phyloP scores from a whole-genome alignment of 2,113 vertebrate genomes.

The Tamias sibiricus region DNA sequence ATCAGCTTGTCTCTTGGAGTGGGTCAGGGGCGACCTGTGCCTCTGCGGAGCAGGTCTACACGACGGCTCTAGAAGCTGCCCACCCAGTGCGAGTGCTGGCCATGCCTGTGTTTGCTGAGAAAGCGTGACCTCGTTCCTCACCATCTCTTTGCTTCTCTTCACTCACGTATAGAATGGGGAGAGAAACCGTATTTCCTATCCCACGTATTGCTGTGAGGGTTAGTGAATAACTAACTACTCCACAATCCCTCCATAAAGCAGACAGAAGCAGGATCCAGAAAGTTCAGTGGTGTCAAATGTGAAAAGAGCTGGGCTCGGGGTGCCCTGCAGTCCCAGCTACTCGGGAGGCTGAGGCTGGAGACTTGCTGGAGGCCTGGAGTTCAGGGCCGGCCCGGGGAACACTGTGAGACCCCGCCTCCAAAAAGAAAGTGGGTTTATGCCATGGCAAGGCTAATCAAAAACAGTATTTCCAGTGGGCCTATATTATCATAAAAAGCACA shows the following conservation, averaged over 20 bases:
- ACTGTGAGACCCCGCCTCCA: no score
- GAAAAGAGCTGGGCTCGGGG: neutral
- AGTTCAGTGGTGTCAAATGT: neutral
- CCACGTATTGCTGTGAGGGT: neutral
- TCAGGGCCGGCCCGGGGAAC: neutral
- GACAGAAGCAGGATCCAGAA: neutral
- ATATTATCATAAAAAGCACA: neutral
- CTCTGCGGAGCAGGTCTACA: rapidly evolving
- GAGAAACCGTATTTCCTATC: neutral
- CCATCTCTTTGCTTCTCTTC: neutral
- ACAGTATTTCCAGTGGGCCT: neutral
- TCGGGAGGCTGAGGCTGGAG: neutral
- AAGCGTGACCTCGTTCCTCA: neutral
- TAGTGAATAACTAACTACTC: neutral
- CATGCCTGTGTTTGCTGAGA: neutral
- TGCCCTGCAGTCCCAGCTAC: neutral
- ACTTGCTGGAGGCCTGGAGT: neutral
- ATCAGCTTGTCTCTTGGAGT: neutral
- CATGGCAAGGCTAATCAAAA: neutral
- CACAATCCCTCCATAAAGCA: neutral
- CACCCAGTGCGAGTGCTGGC: neutral
- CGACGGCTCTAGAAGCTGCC: neutral
- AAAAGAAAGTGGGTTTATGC: neutral
- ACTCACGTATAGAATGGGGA: neutral
- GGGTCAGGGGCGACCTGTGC: no score